Evolutionary conservation across 92 coral and sea anemone genomes (phyloP).

Genomic region (Plumapathes pennacea): DNA sequence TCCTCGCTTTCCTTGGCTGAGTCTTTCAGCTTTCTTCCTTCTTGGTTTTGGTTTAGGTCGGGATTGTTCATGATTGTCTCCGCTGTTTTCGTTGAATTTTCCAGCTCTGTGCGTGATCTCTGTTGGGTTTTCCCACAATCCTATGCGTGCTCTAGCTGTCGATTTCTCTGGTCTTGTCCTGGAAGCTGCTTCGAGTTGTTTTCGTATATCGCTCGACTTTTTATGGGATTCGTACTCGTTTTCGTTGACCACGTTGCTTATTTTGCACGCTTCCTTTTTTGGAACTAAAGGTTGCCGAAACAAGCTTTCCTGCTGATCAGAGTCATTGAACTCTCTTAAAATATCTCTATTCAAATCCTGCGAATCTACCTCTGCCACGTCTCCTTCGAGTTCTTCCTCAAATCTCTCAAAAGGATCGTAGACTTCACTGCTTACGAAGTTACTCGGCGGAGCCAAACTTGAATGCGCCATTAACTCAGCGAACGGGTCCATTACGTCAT

Average conservation of each 20-base stretch:
- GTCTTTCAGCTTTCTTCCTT: neutral
- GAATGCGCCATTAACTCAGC: no score
- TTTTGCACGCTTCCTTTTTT: neutral
- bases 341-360: neutral
- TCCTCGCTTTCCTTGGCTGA: conserved; percentile 1
- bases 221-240: conserved; percentile 19
- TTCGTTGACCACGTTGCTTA: neutral
- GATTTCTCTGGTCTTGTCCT: neutral
- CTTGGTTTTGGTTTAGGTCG: no score
- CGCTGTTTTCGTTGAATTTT: conserved; percentile 8
- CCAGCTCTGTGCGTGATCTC: no score
- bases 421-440: no score
- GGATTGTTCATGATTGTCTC: neutral
- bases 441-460: no score
- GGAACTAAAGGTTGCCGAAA: neutral
- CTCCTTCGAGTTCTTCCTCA: neutral
- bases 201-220: conserved; percentile 64
- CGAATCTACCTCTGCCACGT: neutral
- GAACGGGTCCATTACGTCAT: no score
- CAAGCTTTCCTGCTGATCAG: no score
- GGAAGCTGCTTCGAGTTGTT: conserved; percentile 51
- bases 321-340: no score
- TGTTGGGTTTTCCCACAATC: neutral
- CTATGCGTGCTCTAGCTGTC: neutral
- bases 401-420: no score